Conservation (phyloP, 2,113 vertebrate genomes). For the Chiloscyllium plagiosum region DNA sequence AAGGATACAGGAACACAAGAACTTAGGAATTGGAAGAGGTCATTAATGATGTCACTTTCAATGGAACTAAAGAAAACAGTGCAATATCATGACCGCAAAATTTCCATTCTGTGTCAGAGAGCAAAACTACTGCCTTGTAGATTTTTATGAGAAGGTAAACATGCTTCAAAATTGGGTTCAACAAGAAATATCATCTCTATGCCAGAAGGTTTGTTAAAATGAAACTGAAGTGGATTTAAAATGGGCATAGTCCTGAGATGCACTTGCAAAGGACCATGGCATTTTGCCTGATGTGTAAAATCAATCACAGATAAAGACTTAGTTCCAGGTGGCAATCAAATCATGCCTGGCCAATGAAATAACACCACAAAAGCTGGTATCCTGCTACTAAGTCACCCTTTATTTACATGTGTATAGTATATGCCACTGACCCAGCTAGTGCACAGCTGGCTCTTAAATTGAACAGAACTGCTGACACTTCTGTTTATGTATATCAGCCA, state of each 20-base stretch:
- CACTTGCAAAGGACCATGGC: neutral
- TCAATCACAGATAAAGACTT: neutral
- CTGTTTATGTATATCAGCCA: no score
- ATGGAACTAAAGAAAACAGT: neutral
- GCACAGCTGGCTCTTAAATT: no score
- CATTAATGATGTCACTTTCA: neutral
- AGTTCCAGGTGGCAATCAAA: neutral
- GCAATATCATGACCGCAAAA: neutral
- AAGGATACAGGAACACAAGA: neutral
- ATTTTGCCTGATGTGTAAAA: neutral
- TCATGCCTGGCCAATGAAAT: neutral
- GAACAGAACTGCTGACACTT: no score
- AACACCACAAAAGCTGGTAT: no score
- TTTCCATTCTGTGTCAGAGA: neutral
- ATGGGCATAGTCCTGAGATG: neutral
- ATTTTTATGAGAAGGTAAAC: neutral
- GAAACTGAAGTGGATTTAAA: neutral
- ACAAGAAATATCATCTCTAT: neutral
- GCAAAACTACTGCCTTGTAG: neutral
- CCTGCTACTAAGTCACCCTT: no score
- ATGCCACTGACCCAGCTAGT: no score
- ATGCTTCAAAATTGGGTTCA: neutral
- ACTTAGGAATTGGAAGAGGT: neutral
- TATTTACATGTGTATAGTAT: no score
- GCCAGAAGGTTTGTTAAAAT: neutral